These are phyloP conservation scores for Coleophora flavipennella DNA, from an alignment of 2,888 invertebrate species.

Conservation along the genomic window DNA sequence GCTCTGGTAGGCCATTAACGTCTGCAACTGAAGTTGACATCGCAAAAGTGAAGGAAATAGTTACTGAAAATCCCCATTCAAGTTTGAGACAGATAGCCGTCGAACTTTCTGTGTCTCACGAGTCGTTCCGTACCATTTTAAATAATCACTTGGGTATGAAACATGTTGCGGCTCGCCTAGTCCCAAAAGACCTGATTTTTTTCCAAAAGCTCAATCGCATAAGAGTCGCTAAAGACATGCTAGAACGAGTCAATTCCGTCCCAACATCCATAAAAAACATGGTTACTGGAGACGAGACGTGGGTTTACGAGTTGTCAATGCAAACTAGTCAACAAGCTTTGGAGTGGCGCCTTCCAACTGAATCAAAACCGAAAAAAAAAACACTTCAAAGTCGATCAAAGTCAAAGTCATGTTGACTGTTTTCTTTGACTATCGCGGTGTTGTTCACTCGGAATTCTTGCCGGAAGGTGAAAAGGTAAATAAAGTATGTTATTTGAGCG, in stretches of 20 bases:
- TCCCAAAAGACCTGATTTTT: constrained; percentile 8
- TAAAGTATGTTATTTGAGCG: too few relatives aligned
- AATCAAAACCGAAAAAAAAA: constrained; percentile 12
- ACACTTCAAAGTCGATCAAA: constrained; percentile 12
- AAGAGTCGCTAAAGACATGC: constrained; percentile 5
- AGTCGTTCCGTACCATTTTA: constrained; percentile 10
- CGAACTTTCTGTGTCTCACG: constrained; percentile 4
- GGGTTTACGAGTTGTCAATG: constrained; percentile 13
- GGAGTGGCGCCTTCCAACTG: constrained; percentile 14
- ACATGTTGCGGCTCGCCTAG: constrained; percentile 17
- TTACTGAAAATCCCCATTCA: constrained; percentile 6
- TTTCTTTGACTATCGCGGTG: too few relatives aligned
- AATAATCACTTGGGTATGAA: constrained; percentile 14
- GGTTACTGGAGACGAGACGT: constrained; percentile 16
- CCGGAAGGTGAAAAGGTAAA: too few relatives aligned
- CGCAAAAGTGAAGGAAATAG: constrained; percentile 8
- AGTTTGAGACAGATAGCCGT: constrained; percentile 6
- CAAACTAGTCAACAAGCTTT: constrained; percentile 12
- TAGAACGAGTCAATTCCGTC: constrained; percentile 13
- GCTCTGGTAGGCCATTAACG: constrained; percentile 14
- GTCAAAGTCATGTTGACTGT: constrained; percentile 9
- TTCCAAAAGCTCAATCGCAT: constrained; percentile 3
- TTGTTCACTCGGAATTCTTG: too few relatives aligned
- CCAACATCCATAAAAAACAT: constrained; percentile 16
- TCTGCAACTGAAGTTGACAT: constrained; percentile 10